These are phyloP conservation scores for Drosophila melanosoma DNA, from an alignment of 2,888 invertebrate genomes.

Conservation along the genomic window DNA sequence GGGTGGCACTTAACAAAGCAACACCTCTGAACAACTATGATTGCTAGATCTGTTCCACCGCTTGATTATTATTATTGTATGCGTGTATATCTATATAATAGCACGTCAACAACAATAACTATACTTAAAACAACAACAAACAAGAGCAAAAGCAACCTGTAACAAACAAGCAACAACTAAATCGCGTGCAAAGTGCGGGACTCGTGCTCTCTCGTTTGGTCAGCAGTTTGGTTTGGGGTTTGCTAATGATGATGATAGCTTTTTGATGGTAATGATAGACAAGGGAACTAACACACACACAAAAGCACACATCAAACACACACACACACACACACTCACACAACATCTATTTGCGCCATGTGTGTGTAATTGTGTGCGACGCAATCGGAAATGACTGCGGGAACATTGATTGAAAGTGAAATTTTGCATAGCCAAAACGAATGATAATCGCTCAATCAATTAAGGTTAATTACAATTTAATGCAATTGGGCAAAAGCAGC, in stretches of 20 bases:
- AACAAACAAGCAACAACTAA: constrained; percentile 47
- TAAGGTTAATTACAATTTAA: constrained; percentile 76
- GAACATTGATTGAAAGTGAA: constrained; percentile 72
- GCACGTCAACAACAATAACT: constrained; percentile 24
- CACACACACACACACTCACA: constrained; percentile 14
- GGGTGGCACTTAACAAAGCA: constrained; percentile 68
- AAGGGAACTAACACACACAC: constrained; percentile 32
- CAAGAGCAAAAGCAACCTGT: constrained; percentile 21
- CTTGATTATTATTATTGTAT: constrained; percentile 63
- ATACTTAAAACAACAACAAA: constrained; percentile 4
- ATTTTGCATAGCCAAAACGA: constrained; percentile 51
- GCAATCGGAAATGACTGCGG: constrained; percentile 67
- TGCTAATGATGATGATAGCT: constrained; percentile 79
- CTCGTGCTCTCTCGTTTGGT: constrained; percentile 66
- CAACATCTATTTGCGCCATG: constrained; percentile 26
- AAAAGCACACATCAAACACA: constrained; percentile 15
- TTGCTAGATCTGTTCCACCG: constrained; percentile 38
- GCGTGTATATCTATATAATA: constrained; percentile 42
- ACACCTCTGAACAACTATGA: constrained; percentile 70
- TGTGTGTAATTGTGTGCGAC: constrained; percentile 54
- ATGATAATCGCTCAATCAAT: constrained; percentile 77
- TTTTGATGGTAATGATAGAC: constrained; percentile 78
- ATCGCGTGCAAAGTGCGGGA: constrained; percentile 73
- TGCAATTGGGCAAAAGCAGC: constrained; percentile 54
- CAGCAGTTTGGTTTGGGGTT: constrained; percentile 46